phyloP scores from a whole-genome alignment of 2,888 invertebrate species.

The Limnephilus auricula region DNA sequence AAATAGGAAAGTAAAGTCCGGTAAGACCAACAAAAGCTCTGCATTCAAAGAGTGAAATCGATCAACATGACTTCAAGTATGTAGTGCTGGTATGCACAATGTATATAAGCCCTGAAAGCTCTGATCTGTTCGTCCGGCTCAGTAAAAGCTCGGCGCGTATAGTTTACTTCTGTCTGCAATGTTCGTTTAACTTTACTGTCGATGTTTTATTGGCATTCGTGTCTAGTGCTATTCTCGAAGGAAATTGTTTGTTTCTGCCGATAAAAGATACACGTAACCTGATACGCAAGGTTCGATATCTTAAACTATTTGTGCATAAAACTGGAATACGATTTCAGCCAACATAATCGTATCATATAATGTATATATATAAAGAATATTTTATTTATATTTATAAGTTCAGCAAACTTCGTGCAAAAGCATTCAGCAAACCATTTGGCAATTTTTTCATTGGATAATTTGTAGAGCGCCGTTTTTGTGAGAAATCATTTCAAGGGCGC shows the following conservation, averaged over 20 bases:
- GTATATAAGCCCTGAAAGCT: neutral
- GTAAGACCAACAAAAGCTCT: too few species aligned
- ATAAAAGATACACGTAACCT: neutral
- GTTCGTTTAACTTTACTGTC: slow-evolving; percentile 31
- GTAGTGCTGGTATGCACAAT: neutral
- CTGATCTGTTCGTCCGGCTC: neutral
- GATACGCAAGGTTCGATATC: neutral
- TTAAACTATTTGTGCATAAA: neutral
- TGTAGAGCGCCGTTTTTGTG: too few species aligned
- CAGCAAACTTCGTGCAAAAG: too few species aligned
- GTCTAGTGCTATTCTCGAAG: slow-evolving; percentile 12
- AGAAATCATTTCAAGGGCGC: too few species aligned
- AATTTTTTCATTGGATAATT: too few species aligned
- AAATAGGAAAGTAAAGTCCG: too few species aligned
- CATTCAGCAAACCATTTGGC: too few species aligned
- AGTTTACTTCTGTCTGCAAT: slow-evolving; percentile 21
- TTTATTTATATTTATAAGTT: too few species aligned
- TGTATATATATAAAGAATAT: too few species aligned
- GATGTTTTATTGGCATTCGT: slow-evolving; percentile 11
- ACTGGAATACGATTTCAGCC: neutral
- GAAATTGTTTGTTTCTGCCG: neutral
- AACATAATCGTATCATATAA: neutral
- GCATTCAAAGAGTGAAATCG: neutral
- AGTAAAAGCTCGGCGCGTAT: slow-evolving; percentile 25
- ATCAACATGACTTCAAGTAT: neutral